Evolutionary conservation across 2,113 vertebrate species (phyloP), one percentile per base, ranked within the genome.

Genomic region (Ovibos moschatus): DNA sequence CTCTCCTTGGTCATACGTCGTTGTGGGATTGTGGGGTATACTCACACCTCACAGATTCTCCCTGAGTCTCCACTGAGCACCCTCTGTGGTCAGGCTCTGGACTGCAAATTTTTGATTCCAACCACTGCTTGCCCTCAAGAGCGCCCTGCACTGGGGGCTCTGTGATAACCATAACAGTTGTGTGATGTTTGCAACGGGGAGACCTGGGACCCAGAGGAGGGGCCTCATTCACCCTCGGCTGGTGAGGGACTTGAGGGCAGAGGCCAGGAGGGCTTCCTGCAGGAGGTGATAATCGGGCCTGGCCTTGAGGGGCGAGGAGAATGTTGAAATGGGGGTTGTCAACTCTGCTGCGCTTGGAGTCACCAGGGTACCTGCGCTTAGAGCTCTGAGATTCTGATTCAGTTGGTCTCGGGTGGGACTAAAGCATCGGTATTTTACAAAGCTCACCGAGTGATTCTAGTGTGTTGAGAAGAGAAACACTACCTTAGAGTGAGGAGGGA

Each of bases 121-220:
- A 21, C 19, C 62, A 6, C 13, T 50, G 25, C 23, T 28, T 6
- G 47, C 25, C 8, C 30, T 81, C 71, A 30, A 8, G 57, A 45
- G 87, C 0, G 0, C 3, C 6, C 27, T 7, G 14, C 15, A 14
- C 9, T 1, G n/a, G 53, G 27, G 40, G 33, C 43, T 8, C 33
- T 23, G 2, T 14, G 43, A 30, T 40, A n/a, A 33, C 25, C 15
- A 0, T 23, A 51, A 14, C 27, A 27, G 27, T 7, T 9, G 5
- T 36, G 71, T n/a, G 50, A 28, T 7, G 7, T 43, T 47, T 33
- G 58, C 55, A 40, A 7, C 6, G 21, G 25, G 71, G 12, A 17
- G 23, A 16, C 2, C 17, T 5, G 83, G 57, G 84, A 15, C 23
- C 25, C 25, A 30, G 55, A 28, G 23, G 33, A 57, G 47, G 16